Conservation (phyloP, 1,140 invertebrate genomes). For the Drosophila malerkotliana region DNA sequence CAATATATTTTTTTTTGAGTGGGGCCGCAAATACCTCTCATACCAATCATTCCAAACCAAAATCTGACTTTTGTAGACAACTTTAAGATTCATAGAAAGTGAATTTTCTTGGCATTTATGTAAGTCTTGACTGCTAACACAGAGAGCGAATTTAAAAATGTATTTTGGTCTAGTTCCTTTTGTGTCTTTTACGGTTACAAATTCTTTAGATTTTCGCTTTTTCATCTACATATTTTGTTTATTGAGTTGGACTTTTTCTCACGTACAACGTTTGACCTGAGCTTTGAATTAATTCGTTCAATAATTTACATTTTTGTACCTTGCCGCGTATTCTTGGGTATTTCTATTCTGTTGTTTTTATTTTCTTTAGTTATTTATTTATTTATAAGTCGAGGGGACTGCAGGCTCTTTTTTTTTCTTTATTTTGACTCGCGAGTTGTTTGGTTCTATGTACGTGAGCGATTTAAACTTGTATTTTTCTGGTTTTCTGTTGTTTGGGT, state of each 20-base stretch:
- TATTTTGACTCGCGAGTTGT: slow-evolving; percentile 46
- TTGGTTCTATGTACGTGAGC: slow-evolving; percentile 44
- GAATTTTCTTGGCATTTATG: slow-evolving; percentile 27
- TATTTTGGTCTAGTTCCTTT: slow-evolving; percentile 27
- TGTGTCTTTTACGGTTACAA: not conserved
- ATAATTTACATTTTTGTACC: slow-evolving; percentile 72
- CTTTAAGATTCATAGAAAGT: slow-evolving; percentile 61
- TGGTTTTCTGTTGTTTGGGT: slow-evolving; percentile 12
- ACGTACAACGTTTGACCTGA: slow-evolving; percentile 78
- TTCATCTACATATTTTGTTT: slow-evolving; percentile 40
- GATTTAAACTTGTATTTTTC: slow-evolving; percentile 24
- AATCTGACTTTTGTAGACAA: slow-evolving; percentile 19
- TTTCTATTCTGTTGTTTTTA: slow-evolving; percentile 30
- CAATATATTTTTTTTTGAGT: not conserved
- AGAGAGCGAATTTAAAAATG: slow-evolving; percentile 45
- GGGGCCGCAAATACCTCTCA: not conserved
- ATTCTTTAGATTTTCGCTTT: slow-evolving; percentile 28
- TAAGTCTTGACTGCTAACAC: slow-evolving; percentile 21
- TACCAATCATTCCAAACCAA: slow-evolving; percentile 17
- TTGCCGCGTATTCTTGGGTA: slow-evolving; percentile 15
- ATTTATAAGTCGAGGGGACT: slow-evolving; percentile 35
- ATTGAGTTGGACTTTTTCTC: slow-evolving; percentile 62
- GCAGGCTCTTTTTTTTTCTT: slow-evolving; percentile 54
- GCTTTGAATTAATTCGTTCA: slow-evolving; percentile 80
- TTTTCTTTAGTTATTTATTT: slow-evolving; percentile 71